Percentiles rank a stretch among this genome's conserved stretches.
phyloP scores from a whole-genome alignment of 2,888 invertebrate genomes.

The Cheilosia variabilis region DNA sequence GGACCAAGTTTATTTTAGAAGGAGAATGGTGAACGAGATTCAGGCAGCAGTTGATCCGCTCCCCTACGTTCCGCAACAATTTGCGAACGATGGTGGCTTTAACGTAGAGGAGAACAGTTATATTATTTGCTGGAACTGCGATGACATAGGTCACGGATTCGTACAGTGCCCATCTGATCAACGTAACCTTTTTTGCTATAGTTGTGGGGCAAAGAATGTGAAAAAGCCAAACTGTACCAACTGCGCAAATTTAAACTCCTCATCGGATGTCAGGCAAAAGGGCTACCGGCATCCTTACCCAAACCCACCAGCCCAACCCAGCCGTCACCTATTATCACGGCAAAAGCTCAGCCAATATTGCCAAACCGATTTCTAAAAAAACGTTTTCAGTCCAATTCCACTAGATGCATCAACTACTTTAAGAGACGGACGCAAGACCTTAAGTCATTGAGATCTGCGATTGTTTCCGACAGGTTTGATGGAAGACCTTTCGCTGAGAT shows the following conservation, averaged over 20 bases:
- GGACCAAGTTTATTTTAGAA: background rate
- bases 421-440: background rate
- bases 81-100: background rate
- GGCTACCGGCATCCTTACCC: background rate
- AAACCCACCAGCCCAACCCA: background rate
- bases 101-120: background rate
- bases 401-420: background rate
- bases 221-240: background rate
- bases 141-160: background rate
- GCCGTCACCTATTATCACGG: background rate
- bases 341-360: background rate
- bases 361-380: background rate
- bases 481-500: background rate
- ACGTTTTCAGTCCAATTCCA: background rate
- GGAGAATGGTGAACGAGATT: background rate
- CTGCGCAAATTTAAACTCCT: background rate
- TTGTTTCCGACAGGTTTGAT: background rate
- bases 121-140: constrained; percentile 1
- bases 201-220: background rate
- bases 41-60: background rate
- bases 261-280: background rate
- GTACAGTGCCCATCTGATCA: background rate
- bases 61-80: background rate
- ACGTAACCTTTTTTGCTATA: background rate
- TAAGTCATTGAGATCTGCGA: background rate